Percentiles rank a stretch among this genome's conserved stretches.
Evolutionary conservation across 2,797 vertebrate genomes (phyloP).

Genomic region (Clarias fuscus): DNA sequence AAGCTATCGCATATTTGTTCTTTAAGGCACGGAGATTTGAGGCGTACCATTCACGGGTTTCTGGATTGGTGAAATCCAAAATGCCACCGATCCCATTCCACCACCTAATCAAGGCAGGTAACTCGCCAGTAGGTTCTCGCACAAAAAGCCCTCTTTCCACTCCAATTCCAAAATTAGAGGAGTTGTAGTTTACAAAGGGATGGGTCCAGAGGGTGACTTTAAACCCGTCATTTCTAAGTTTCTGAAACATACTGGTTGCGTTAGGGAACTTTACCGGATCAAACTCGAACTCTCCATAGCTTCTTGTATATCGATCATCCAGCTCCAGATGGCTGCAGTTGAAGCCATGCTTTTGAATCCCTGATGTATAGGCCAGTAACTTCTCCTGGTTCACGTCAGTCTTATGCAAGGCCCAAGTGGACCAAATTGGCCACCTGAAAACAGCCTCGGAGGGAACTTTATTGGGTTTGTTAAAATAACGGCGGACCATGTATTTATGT

Average conservation of each 20-base stretch:
- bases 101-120: conserved; percentile 90
- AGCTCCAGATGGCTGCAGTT: conserved; percentile 91
- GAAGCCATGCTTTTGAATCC: conserved; percentile 81
- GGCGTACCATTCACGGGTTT: conserved; percentile 85
- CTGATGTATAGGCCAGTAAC: conserved; percentile 73
- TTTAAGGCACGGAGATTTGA: conserved; percentile 78
- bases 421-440: conserved; percentile 92
- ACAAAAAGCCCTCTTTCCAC: conserved; percentile 85
- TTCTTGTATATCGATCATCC: conserved; percentile 85
- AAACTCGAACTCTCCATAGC: conserved; percentile 93
- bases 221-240: conserved; percentile 80
- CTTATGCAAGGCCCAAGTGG: conserved; percentile 89
- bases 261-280: conserved; percentile 88
- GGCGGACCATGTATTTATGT: conserved; percentile 97
- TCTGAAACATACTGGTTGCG: conserved; percentile 82
- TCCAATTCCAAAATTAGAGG: conserved; percentile 79
- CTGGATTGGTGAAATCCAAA: conserved; percentile 91
- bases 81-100: conserved; percentile 92
- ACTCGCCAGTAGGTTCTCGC: conserved; percentile 75
- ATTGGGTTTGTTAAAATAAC: conserved; percentile 92
- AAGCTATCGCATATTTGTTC: conserved; percentile 79
- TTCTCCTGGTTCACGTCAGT: conserved; percentile 81
- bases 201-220: conserved; percentile 89
- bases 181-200: conserved; percentile 88
- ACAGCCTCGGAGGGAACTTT: conserved; percentile 83